Conservation (phyloP, 1,140 invertebrate species). For the Penaeus chinensis region DNA sequence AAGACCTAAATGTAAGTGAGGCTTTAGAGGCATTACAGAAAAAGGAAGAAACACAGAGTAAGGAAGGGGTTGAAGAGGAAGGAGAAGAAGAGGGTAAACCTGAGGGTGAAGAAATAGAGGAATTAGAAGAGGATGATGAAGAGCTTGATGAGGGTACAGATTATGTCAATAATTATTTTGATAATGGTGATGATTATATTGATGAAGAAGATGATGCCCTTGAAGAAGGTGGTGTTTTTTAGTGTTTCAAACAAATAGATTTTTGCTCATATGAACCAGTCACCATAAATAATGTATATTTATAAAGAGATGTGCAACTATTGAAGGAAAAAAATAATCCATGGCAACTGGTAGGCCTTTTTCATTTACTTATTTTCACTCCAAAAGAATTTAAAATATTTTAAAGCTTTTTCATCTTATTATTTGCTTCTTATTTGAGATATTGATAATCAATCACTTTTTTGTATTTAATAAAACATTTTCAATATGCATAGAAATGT, state of each 20-base stretch:
- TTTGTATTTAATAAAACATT: too few species aligned
- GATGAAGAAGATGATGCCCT: constrained; percentile 85
- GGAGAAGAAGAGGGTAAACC: constrained; percentile 31
- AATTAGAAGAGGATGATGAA: constrained; percentile 46
- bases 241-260: neutral
- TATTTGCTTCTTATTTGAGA: too few species aligned
- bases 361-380: too few species aligned
- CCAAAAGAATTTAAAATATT: too few species aligned
- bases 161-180: constrained; percentile 86
- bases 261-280: too few species aligned
- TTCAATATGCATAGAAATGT: too few species aligned
- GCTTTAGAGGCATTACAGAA: constrained; percentile 61
- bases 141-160: constrained; percentile 77
- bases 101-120: constrained; percentile 19
- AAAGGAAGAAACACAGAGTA: constrained; percentile 43
- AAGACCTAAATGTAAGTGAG: constrained; percentile 45
- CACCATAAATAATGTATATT: too few species aligned
- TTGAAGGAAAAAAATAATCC: too few species aligned
- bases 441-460: too few species aligned
- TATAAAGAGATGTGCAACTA: too few species aligned
- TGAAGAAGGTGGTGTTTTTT: constrained; percentile 76
- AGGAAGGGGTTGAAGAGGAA: constrained; percentile 14
- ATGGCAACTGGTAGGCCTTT: too few species aligned
- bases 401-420: too few species aligned
- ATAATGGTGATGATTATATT: constrained; percentile 87